These are phyloP conservation scores for Drosophila pectinifera DNA, from an alignment of 1,140 invertebrate species.

Conservation along the genomic window DNA sequence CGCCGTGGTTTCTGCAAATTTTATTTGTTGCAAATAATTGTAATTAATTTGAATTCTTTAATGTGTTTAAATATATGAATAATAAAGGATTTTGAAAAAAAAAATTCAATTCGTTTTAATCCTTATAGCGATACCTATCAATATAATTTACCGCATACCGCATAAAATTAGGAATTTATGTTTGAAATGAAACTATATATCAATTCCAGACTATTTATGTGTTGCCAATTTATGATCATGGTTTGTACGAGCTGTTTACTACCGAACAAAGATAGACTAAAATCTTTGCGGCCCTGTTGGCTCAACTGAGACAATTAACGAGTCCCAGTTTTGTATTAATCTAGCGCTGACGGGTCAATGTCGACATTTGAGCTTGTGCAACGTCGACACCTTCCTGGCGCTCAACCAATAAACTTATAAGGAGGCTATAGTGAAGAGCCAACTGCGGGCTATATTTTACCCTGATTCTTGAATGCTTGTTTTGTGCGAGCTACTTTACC, in stretches of 20 bases:
- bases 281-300: conserved; percentile 82
- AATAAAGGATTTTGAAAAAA: no score
- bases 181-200: no score
- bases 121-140: no score
- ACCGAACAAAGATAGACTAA: conserved; percentile 73
- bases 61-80: no score
- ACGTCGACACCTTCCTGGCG: conserved; percentile 11
- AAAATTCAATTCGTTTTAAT: no score
- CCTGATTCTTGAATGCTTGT: no score
- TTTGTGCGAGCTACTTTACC: conserved; percentile 67
- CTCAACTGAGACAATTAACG: conserved; percentile 61
- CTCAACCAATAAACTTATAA: background rate
- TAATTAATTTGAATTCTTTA: no score
- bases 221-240: no score
- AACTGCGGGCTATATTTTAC: no score
- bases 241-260: conserved; percentile 75
- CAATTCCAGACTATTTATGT: background rate
- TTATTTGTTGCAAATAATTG: background rate
- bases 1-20: conserved; percentile 57
- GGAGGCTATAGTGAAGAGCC: no score
- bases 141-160: no score
- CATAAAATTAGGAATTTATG: no score
- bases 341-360: conserved; percentile 27
- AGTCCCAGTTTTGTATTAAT: conserved; percentile 54
- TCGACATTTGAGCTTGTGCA: background rate